Conservation (phyloP, 1,140 invertebrate genomes). For the Tribolium madens region DNA sequence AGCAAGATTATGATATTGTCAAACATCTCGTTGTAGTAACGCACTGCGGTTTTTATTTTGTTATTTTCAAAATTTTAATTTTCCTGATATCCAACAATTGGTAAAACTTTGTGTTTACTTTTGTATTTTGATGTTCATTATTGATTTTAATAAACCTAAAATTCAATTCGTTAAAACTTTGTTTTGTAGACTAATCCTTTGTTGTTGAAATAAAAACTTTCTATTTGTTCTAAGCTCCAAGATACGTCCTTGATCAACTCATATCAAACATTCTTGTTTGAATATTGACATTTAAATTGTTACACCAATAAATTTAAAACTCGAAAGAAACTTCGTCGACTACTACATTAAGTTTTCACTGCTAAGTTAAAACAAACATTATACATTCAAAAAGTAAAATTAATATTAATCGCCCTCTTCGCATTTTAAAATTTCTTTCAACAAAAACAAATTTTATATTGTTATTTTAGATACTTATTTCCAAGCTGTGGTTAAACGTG, state of each 20-base stretch:
- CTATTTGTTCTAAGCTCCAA: slow-evolving; percentile 1
- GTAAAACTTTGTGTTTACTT: not conserved
- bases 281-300: slow-evolving; percentile 17
- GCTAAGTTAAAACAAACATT: slow-evolving; percentile 1
- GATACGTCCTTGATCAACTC: slow-evolving; percentile 14
- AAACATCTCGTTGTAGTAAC: not conserved
- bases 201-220: not conserved
- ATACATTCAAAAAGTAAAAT: not conserved
- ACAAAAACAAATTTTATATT: not conserved
- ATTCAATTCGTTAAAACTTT: slow-evolving; percentile 17
- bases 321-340: not conserved
- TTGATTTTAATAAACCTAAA: not conserved
- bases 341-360: not conserved
- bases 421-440: not conserved
- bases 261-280: slow-evolving; percentile 12
- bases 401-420: not conserved
- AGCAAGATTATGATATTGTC: not conserved
- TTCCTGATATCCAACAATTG: not conserved
- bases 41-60: not conserved
- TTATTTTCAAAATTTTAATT: not conserved
- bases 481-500: not conserved
- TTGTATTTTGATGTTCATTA: not conserved
- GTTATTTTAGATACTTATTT: not conserved
- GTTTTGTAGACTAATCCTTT: not conserved
- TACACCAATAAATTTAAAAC: not conserved